Evolutionary conservation across 2,797 vertebrate species (phyloP), one percentile per base, ranked within the genome.

Genomic region (Hippopotamyrus pictus): DNA sequence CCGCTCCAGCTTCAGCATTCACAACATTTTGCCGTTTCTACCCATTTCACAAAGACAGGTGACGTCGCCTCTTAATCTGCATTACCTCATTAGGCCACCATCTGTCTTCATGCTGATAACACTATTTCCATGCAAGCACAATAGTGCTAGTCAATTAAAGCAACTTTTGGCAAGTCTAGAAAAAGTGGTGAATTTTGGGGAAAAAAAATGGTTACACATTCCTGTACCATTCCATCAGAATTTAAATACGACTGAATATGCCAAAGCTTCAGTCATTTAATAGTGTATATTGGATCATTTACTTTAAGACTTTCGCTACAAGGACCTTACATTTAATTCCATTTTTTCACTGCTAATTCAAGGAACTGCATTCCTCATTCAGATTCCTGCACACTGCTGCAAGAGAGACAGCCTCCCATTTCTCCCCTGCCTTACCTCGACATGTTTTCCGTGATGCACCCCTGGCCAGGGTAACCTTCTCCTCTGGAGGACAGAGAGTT

Each of bases 371-470:
- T 29, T 69, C 59, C 19, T 73, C 59, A 88, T 73, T 8, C 79
- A 6, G 9, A 48, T 73, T 57, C 33, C 19, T 22, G 53, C 57
- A 57, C 14, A n/a, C 25, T 25, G 50, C 12, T 9, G 0, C 8
- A 86, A 50, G 48, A 51, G 46, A 86, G 19, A 65, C 25, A 62
- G 12, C 76, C 54, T 59, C 65, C 53, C 37, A 19, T 19, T 19
- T 37, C 46, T 44, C 88, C 33, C 86, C 19, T 48, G 3, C 86
- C 95, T 95, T 96, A 97, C 96, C 96, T 96, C 90, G 97, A 95
- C 93, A 98, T 96, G 88, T 95, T 96, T 94, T 99, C 98, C 92
- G 97, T 95, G 95, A 99, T 96, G 97, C 98, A 99, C 95, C 97
- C 97, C 95, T 97, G 96, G 92, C 97, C 97, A 1, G 96, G 97